phyloP scores from a whole-genome alignment of 1,140 invertebrate species.

The Eupristina koningsbergeri region DNA sequence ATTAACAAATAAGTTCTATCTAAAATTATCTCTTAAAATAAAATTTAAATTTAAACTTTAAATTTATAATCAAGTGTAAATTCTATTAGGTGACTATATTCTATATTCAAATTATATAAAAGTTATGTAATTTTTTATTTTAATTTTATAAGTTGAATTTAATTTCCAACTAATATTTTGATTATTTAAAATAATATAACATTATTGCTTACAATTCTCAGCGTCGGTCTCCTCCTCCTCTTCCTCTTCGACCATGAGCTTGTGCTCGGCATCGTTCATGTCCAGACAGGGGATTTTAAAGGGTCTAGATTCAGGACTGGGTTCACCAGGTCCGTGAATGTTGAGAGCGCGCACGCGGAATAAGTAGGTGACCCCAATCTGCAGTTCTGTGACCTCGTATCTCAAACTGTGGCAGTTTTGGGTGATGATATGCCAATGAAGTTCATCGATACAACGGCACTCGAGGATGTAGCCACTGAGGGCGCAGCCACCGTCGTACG shows the following conservation, averaged over 20 bases:
- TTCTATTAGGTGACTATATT: no score
- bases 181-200: no score
- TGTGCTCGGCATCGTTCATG: constrained; percentile 52
- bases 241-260: constrained; percentile 46
- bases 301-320: constrained; percentile 76
- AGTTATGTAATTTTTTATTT: no score
- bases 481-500: constrained; percentile 88
- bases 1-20: no score
- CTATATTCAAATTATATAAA: no score
- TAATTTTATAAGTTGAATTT: no score
- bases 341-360: constrained; percentile 87
- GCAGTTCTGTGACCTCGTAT: constrained; percentile 73
- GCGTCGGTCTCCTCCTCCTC: constrained; percentile 50
- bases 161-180: no score
- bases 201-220: background rate
- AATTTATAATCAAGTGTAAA: no score
- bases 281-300: constrained; percentile 66
- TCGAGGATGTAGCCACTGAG: constrained; percentile 88
- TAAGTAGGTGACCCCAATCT: constrained; percentile 76
- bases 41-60: no score
- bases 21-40: no score
- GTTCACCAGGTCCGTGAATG: constrained; percentile 83
- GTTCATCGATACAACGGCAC: constrained; percentile 75
- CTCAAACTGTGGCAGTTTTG: constrained; percentile 79
- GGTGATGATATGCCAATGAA: constrained; percentile 76